A percentile compares a stretch with the other conserved stretches of the same genome.
Evolutionary conservation across 2,113 vertebrate species (phyloP).

Genomic region (Chionomys nivalis): DNA sequence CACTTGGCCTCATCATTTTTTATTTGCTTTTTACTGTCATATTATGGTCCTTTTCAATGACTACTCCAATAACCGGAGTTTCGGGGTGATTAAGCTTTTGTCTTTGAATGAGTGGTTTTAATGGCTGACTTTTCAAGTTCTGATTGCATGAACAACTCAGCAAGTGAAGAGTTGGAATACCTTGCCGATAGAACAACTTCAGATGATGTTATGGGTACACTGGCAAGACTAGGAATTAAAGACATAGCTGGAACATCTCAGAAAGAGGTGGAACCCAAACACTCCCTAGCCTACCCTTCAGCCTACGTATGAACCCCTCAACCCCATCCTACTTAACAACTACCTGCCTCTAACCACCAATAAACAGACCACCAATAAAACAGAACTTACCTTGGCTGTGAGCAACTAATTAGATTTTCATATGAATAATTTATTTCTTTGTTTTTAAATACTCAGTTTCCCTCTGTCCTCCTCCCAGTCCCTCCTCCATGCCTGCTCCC

Average conservation of each 20-base stretch:
- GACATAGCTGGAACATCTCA: neutral
- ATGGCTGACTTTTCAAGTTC: constrained; percentile 32
- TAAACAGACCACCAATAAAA: neutral
- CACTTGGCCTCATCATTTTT: constrained; percentile 74
- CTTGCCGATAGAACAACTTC: constrained; percentile 35
- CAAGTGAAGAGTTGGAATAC: constrained; percentile 13
- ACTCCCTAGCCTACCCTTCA: neutral
- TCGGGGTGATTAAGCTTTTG: constrained; percentile 56
- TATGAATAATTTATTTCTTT: neutral
- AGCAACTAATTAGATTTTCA: neutral
- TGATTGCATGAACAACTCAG: neutral
- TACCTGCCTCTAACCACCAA: neutral
- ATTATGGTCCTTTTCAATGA: constrained; percentile 60
- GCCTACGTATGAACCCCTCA: neutral
- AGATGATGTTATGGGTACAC: neutral
- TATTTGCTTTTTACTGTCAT: constrained; percentile 67
- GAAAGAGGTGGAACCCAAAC: neutral
- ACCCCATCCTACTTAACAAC: neutral
- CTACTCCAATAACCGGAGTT: constrained; percentile 53
- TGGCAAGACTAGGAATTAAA: constrained; percentile 26
- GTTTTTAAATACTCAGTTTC: neutral
- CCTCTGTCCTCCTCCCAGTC: neutral
- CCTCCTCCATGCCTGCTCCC: too few relatives aligned
- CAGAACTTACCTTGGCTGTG: neutral
- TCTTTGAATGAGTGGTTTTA: constrained; percentile 43